Evolutionary conservation across 2,797 vertebrate genomes (phyloP), one percentile per base, ranked within the genome.

Genomic region (Gallinago solitaria): DNA sequence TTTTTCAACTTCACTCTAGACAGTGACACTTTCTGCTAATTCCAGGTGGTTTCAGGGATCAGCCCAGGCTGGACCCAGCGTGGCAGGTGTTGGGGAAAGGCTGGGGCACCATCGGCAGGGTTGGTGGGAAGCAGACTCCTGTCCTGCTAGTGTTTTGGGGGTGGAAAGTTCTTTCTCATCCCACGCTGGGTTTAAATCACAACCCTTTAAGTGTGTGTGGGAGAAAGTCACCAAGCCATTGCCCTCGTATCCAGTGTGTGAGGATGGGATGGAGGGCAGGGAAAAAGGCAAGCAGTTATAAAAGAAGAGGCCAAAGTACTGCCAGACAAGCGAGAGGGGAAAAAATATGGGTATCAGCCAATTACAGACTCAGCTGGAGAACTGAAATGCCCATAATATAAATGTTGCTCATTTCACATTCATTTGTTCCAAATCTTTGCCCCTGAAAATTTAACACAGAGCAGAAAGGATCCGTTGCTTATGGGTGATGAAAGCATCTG

Each of bases 341-440:
- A 65, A 89, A 81, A 59, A 71, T 83, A 32, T 8, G 45, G 69
- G 78, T 65, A 69, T 81, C 61, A 69, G 70, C 39, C 92, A 90
- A 81, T 94, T 92, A 94, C 35, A 54, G 35, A 67, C 73, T 89
- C 59, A 73, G 54, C 70, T 84, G 67, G 92, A 76, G 82, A 92
- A 73, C 35, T 75, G 41, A 83, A 91, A 93, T 61, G 63, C 24
- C 68, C 51, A 24, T 61, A 75, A 91, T 79, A 93, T 48, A 86
- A 71, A 83, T 83, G 73, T 83, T 91, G 63, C 78, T 91, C 73
- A 79, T 93, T 86, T 75, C 59, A 59, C 78, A 80, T 93, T 76
- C 59, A 87, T 91, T 93, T 91, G 89, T 87, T 89, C 82, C 74
- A 77, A 93, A 91, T 89, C 86, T 93, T 91, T 80, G 73, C 68